Base-by-base conservation (phyloP, 1,140 invertebrate genomes). In the Drosophila bipectinata region DNA sequence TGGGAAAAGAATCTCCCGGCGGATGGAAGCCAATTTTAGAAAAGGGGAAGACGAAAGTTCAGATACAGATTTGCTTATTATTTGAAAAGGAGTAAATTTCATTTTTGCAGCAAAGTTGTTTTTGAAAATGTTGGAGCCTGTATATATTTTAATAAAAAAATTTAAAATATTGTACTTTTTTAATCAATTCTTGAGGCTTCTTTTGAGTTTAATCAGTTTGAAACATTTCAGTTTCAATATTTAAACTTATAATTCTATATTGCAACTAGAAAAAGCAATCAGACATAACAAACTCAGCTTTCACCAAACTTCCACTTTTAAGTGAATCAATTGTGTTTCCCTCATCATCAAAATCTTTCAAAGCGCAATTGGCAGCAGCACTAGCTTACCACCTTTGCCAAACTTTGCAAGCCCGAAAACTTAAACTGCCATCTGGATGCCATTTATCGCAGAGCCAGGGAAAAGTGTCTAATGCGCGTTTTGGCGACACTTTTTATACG, bases 381-480 rank as follows among this genome's bases (percentile, higher is more conserved):
- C 39, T 39, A 57, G 63, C 49, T 68, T 76, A 26, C 47, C 63
- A 67, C 63, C 64, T 75, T 37, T 37, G 47, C 26, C 41, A 59
- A 69, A 62, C 53, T 47, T 60, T 2, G 15, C 15, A 47, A 67
- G 28, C 45, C 63, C 60, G 28, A 60, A 73, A 78, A 81, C 54
- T 81, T 82, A 28, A 81, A 60, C 73, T 62, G 73, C 57, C 54
- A 82, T 67, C 69, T 64, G 56, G 58, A 49, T 60, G 71, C 75
- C 79, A 82, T 82, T 82, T 83, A 82, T 82, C 59, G 79, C 69
- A 30, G 44, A 39, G 52, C 51, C 63, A 12, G 7, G 44, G 18
- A 30, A 63, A 68, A 60, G 61, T 83, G 56, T 82, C 79, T 79
- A 79, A 83, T 83, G 64, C 59, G 69, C 61, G 66, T 18, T 71